Conservation (phyloP, 2,113 vertebrate genomes). For the Bos taurus region ARS-UCD2.0 NC_037343.1:49539501-49540000, state of each 20-base stretch:
- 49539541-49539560: accelerated
- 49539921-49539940: neutral
- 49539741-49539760: too few species aligned
- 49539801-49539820: accelerated
- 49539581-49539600: accelerated
- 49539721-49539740: accelerated
- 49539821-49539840: accelerated
- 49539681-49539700: accelerated
- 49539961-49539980: neutral
- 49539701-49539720: accelerated
- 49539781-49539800: accelerated
- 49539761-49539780: accelerated
- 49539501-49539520: neutral
- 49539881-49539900: neutral
- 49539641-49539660: neutral
- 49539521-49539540: accelerated
- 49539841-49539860: neutral
- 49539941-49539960: neutral
- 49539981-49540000: neutral
- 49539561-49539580: accelerated
- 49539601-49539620: accelerated
- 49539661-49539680: neutral
- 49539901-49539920: neutral
- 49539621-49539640: too few species aligned
- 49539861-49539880: neutral